Percentiles rank a stretch among this genome's conserved stretches.
Conservation (phyloP, 2,113 vertebrate species). For the Natator depressus region DNA sequence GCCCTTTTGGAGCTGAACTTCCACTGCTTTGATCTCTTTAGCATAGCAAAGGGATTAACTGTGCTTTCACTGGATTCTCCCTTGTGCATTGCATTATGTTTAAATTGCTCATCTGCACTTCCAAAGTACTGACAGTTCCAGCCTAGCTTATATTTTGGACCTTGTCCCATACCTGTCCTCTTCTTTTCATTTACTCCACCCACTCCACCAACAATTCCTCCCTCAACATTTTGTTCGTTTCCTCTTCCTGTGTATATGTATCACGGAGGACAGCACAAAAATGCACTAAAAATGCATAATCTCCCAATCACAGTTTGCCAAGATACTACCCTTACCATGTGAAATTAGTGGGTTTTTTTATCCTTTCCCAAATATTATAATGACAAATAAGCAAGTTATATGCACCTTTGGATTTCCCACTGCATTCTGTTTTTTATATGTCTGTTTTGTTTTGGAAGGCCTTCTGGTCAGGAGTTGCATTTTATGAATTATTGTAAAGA, state of each 20-base stretch:
- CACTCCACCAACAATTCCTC: neutral
- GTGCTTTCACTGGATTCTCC: neutral
- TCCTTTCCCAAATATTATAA: neutral
- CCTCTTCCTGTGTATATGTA: neutral
- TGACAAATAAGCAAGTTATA: neutral
- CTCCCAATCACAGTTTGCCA: neutral
- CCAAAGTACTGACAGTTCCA: neutral
- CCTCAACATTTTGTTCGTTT: neutral
- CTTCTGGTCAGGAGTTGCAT: neutral
- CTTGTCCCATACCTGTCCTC: neutral
- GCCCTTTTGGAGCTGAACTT: neutral
- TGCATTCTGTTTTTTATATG: neutral
- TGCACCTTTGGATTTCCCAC: neutral
- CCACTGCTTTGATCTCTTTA: neutral
- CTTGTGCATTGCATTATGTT: neutral
- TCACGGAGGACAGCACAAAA: neutral
- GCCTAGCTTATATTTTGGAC: neutral
- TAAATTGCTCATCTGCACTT: neutral
- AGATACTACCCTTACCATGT: neutral
- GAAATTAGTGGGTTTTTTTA: neutral
- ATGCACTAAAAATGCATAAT: neutral
- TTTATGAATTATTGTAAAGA: neutral
- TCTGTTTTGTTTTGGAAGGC: neutral
- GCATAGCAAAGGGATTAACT: neutral
- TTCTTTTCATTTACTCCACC: neutral